Percentiles rank a stretch among this genome's conserved stretches.
Evolutionary conservation across 2,888 invertebrate genomes (phyloP).

Genomic region (Hyposoter didymator): DNA sequence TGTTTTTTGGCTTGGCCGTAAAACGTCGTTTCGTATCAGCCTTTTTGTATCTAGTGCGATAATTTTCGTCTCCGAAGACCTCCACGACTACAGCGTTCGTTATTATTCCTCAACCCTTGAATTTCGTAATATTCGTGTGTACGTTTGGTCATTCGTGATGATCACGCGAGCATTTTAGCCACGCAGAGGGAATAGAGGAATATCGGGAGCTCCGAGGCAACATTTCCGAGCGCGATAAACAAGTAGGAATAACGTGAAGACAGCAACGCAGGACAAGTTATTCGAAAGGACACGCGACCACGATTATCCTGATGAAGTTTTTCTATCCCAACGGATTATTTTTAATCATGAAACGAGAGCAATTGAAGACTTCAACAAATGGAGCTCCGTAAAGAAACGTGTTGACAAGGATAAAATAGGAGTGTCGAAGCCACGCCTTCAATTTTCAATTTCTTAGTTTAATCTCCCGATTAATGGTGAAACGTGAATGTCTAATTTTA

Average conservation of each 20-base stretch:
- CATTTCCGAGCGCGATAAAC: constrained; percentile 13
- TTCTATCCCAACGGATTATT: constrained; percentile 1
- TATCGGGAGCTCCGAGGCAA: constrained; percentile 1
- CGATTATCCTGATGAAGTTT: neutral
- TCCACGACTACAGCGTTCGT: neutral
- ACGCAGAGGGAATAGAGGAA: neutral
- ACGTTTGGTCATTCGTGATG: neutral
- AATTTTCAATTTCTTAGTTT: neutral
- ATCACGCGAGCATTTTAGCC: neutral
- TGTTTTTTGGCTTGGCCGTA: neutral
- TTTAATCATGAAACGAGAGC: neutral
- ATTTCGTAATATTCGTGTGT: constrained; percentile 3
- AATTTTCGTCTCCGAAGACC: neutral
- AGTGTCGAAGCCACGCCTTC: neutral
- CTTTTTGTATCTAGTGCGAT: neutral
- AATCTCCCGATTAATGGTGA: neutral
- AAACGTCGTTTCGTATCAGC: neutral
- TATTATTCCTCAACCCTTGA: neutral
- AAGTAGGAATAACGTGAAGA: neutral
- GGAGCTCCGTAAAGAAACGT: neutral
- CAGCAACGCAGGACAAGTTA: neutral
- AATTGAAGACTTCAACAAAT: neutral
- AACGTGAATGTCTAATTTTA: neutral
- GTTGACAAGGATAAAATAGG: neutral
- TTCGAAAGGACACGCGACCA: constrained; percentile 16